Conservation (phyloP, 2,888 invertebrate genomes). For the Dione vanillae region DNA sequence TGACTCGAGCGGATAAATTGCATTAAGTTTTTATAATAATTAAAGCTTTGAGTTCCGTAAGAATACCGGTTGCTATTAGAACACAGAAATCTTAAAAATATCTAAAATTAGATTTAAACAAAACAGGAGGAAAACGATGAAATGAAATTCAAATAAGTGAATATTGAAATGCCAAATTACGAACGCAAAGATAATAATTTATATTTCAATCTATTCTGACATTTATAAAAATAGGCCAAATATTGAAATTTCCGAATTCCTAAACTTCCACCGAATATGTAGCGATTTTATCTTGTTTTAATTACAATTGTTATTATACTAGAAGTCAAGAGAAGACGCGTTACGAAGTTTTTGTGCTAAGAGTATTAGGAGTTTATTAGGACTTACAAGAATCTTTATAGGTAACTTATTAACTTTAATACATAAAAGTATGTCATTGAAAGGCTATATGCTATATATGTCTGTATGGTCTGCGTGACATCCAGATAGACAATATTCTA, state of each 20-base stretch:
- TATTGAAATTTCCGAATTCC: conserved; percentile 5
- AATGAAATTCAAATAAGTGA: no score
- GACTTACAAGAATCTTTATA: not conserved
- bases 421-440: not conserved
- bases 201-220: not conserved
- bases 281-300: conserved; percentile 14
- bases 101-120: no score
- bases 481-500: no score
- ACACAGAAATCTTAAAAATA: no score
- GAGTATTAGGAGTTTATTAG: not conserved
- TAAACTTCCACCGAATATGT: not conserved
- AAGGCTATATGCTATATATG: no score
- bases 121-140: no score
- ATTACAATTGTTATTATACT: conserved; percentile 17
- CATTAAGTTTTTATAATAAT: no score
- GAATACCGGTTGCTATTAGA: no score
- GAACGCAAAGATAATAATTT: conserved; percentile 1
- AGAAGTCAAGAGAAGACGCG: conserved; percentile 9
- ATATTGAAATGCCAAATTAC: not conserved
- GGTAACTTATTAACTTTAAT: conserved; percentile 13
- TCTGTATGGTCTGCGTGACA: no score
- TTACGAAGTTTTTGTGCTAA: conserved; percentile 20
- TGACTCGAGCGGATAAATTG: no score
- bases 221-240: not conserved
- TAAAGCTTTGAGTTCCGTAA: no score